Conservation (phyloP, 2,113 vertebrate species). For the Hypomesus transpacificus region DNA sequence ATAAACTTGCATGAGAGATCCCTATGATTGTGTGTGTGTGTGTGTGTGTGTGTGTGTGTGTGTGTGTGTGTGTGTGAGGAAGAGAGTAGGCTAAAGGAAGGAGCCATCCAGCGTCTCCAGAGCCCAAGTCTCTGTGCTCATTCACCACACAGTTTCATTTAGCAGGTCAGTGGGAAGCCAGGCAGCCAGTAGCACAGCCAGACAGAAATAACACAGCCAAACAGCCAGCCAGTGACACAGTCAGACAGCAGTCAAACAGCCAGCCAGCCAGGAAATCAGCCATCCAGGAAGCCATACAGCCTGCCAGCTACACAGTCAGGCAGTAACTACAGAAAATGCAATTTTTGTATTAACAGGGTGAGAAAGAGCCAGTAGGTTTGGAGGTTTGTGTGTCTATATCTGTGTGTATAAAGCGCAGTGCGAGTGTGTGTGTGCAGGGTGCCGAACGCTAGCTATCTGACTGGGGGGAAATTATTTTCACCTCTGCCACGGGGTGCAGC, state of each 20-base stretch:
- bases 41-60: constrained; percentile 1
- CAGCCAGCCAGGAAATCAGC: too few species aligned
- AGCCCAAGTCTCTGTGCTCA: constrained; percentile 41
- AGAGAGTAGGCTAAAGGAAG: constrained; percentile 21
- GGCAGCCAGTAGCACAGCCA: constrained; percentile 7
- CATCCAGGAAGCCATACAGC: too few species aligned
- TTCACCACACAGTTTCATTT: constrained; percentile 73
- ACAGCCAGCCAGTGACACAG: constrained; percentile 7
- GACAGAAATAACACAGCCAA: not conserved
- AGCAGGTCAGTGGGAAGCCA: constrained; percentile 68
- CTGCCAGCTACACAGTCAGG: too few species aligned
- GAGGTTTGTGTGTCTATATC: too few species aligned
- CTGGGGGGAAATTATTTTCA: constrained; percentile 96
- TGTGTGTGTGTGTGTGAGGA: not conserved
- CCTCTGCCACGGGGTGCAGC: constrained; percentile 91
- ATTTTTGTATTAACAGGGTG: too few species aligned
- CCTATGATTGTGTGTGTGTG: constrained; percentile 15
- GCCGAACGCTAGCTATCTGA: constrained; percentile 73
- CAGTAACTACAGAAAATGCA: too few species aligned
- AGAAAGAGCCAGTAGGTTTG: too few species aligned
- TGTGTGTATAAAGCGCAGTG: constrained; percentile 49
- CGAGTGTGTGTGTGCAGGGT: constrained; percentile 72
- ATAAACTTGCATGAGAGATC: not conserved
- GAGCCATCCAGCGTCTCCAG: constrained; percentile 55
- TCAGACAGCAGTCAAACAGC: too few species aligned